Conservation (phyloP, 2,888 invertebrate species). For the Drosophila pegasa region DNA sequence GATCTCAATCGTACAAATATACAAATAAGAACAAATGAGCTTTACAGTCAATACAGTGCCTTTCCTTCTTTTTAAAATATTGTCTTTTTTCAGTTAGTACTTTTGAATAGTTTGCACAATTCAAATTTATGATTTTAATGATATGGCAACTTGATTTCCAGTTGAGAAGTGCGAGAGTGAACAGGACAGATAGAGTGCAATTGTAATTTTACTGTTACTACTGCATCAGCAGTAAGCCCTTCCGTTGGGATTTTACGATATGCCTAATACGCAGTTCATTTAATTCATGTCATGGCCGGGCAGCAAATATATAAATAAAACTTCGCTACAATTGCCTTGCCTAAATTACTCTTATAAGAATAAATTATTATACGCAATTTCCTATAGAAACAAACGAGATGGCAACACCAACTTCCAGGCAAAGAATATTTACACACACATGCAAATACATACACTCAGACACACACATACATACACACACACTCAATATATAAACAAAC, state of each 20-base stretch:
- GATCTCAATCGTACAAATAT: background rate
- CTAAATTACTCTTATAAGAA: constrained; percentile 1
- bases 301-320: constrained; percentile 5
- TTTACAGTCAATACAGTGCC: background rate
- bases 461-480: constrained; percentile 11
- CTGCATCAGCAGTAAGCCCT: constrained; percentile 9
- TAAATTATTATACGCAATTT: constrained; percentile 5
- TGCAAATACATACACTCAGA: too few species aligned
- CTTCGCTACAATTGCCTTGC: constrained; percentile 6
- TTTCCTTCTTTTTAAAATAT: background rate
- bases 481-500: constrained; percentile 4
- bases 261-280: background rate
- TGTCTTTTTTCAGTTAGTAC: background rate
- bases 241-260: constrained; percentile 10
- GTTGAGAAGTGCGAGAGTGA: constrained; percentile 29
- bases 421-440: constrained; percentile 30
- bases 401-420: constrained; percentile 43
- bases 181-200: constrained; percentile 29
- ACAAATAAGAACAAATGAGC: background rate
- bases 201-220: constrained; percentile 2
- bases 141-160: constrained; percentile 43
- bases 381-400: constrained; percentile 40
- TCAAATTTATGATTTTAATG: constrained; percentile 19
- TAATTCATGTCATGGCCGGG: constrained; percentile 15
- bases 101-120: constrained; percentile 3